Evolutionary conservation across 2,797 vertebrate species (phyloP), one percentile per base, ranked within the genome.

Genomic region (Lepus oiostolus): DNA sequence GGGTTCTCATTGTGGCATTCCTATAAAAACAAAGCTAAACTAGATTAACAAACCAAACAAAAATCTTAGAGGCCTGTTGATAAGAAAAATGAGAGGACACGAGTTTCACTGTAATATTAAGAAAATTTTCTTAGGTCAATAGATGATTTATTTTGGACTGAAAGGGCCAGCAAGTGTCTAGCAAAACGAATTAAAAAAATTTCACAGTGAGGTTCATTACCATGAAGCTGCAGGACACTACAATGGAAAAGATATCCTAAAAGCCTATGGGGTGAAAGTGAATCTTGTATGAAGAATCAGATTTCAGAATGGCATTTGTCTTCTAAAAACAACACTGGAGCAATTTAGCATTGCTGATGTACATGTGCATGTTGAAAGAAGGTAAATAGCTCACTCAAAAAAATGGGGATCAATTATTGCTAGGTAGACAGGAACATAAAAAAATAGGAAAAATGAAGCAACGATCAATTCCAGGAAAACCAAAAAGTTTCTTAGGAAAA

Each of bases 401-500:
- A 52, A 47, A 21, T 86, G 8, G 16, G 47, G 16, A 60, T 72
- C 10, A 88, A 83, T 77, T 79, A 35, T 35, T 81, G 22, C 63
- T 75, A 74, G 21, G 12, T 67, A 71, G 38, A 91, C 22, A 82
- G 24, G 88, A 92, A 91, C 12, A 19, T 65, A 71, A 93, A 47
- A 47, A 58, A 6, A 83, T 22, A 71, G 32, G 24, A 24, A 82
- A 91, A 92, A 74, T 79, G n/a, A 88, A 70, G 42, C 28, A 82
- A 76, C 65, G 42, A 75, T 60, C 52, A 91, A 72, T 79, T 93
- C 28, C 28, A 91, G 35, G 24, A 95, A 95, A 94, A 54, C 17
- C 2, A 75, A 75, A 75, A 74, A 42, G 21, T 47, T 93, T 14
- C 62, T 21, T 5, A 79, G 65, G 47, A 93, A 96, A 87, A 95